Conservation (phyloP, 2,797 vertebrate species). For the Phataginus tricuspis region DNA sequence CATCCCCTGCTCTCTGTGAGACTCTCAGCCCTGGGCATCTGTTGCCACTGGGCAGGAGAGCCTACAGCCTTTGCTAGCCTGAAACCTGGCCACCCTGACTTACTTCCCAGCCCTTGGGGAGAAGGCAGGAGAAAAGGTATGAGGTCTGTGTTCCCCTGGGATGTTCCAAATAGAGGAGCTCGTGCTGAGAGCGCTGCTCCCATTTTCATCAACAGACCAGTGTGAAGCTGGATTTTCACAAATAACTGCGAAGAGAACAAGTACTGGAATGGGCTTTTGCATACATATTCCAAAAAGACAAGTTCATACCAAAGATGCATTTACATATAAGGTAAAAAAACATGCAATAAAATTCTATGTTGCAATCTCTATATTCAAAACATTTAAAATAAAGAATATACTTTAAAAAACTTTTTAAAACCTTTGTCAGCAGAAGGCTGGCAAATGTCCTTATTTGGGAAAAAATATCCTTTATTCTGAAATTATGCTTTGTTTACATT, state of each 20-base stretch:
- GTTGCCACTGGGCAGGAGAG: background rate
- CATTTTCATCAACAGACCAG: background rate
- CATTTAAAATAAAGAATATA: slow-evolving; percentile 1
- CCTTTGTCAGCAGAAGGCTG: background rate
- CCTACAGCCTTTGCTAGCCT: background rate
- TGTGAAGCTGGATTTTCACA: slow-evolving; percentile 12
- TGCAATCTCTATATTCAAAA: slow-evolving; percentile 27
- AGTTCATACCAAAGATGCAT: background rate
- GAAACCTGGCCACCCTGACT: background rate
- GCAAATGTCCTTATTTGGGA: background rate
- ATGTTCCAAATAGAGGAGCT: background rate
- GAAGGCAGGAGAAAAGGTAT: background rate
- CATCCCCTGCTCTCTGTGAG: background rate
- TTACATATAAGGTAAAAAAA: slow-evolving; percentile 2
- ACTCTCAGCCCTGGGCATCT: background rate
- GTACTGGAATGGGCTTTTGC: background rate
- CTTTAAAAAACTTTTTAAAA: background rate
- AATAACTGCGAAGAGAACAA: background rate
- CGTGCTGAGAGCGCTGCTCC: background rate
- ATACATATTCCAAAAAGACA: background rate
- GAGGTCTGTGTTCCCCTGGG: background rate
- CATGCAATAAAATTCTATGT: background rate
- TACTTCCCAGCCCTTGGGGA: background rate
- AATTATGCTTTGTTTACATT: background rate
- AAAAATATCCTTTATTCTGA: slow-evolving; percentile 2